phyloP scores from a whole-genome alignment of 2,888 invertebrate species.

The Mimas tiliae region DNA sequence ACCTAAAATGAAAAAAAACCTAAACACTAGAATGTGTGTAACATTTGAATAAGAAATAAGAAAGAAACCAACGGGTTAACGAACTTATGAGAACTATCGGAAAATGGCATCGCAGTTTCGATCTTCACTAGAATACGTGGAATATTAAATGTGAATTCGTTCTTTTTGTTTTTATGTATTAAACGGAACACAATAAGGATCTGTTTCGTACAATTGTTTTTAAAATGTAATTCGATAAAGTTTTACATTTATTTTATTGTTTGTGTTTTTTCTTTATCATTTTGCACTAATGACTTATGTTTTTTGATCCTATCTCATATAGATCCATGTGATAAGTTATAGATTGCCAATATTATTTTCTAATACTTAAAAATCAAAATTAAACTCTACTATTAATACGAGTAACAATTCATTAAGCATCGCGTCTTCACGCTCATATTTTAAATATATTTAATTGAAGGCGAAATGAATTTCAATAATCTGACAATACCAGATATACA shows the following conservation, averaged over 20 bases:
- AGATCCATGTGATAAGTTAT: too few relatives aligned
- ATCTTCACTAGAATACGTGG: conserved; percentile 25
- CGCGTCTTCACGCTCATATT: neutral
- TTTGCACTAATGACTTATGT: too few relatives aligned
- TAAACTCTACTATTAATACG: too few relatives aligned
- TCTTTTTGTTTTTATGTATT: conserved; percentile 19
- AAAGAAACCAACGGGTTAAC: conserved; percentile 55
- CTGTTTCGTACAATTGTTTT: neutral
- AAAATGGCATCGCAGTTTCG: conserved; percentile 45
- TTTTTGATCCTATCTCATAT: too few relatives aligned
- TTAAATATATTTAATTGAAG: neutral
- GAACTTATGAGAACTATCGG: conserved; percentile 52
- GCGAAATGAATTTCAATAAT: too few relatives aligned
- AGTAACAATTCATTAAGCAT: too few relatives aligned
- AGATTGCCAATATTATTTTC: too few relatives aligned
- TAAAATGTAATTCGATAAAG: neutral
- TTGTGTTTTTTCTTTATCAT: too few relatives aligned
- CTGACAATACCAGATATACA: too few relatives aligned
- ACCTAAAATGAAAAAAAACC: conserved; percentile 13
- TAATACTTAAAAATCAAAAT: too few relatives aligned
- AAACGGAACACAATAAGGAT: conserved; percentile 26
- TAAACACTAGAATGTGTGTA: conserved; percentile 43
- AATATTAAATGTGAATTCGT: conserved; percentile 23
- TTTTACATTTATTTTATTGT: neutral
- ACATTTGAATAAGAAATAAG: conserved; percentile 67